A percentile compares a stretch with the other conserved stretches of the same genome.
phyloP scores from a whole-genome alignment of 2,797 vertebrate species.

The Diceros bicornis region DNA sequence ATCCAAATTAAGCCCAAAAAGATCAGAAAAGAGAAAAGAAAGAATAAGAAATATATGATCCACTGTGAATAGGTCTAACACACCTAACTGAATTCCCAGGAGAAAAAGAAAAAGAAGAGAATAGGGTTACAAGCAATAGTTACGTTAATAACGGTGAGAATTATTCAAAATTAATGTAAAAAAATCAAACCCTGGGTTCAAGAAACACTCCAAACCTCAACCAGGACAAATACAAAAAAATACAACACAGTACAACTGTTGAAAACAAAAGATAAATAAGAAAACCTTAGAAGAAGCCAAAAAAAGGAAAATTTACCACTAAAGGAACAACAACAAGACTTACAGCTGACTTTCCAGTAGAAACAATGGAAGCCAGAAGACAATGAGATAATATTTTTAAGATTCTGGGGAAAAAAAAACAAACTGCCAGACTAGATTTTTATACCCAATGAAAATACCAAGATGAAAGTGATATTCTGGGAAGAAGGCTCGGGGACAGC shows the following conservation, averaged over 20 bases:
- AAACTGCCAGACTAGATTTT: not conserved
- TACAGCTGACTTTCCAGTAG: not conserved
- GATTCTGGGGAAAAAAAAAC: not conserved
- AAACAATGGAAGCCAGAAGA: not conserved
- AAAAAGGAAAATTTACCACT: not conserved
- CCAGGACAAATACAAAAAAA: not conserved
- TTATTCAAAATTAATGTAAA: slow-evolving; percentile 6
- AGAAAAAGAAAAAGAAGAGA: not conserved
- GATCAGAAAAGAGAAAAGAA: not conserved
- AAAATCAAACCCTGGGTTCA: not conserved
- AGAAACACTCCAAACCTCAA: slow-evolving; percentile 15
- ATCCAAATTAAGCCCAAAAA: slow-evolving; percentile 2
- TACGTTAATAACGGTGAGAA: not conserved
- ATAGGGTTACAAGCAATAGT: not conserved
- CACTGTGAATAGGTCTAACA: not conserved
- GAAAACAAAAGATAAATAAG: slow-evolving; percentile 17
- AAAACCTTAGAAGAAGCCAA: not conserved
- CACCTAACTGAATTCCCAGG: not conserved
- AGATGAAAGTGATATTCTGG: not conserved
- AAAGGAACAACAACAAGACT: not conserved
- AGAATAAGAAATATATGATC: not conserved
- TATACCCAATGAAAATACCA: slow-evolving; percentile 8
- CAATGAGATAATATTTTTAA: not conserved
- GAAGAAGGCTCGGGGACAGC: not conserved
- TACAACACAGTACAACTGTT: not conserved